Evolutionary conservation across 2,888 invertebrate species (phyloP).

Genomic region (Patella pellucida): DNA sequence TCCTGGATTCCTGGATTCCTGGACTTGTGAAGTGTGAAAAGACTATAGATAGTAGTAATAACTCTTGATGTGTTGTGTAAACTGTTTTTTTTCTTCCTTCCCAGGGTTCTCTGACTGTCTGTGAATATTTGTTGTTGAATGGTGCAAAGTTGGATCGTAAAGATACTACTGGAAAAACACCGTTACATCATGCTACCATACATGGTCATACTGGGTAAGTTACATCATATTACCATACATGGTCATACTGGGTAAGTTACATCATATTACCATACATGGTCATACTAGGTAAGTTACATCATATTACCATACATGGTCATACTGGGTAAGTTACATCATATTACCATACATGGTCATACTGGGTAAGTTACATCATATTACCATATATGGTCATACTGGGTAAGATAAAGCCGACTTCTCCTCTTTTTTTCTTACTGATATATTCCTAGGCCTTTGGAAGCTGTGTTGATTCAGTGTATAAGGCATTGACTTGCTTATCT

Average conservation of each 20-base stretch:
- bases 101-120: constrained; percentile 94
- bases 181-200: constrained; percentile 93
- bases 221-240: too few relatives aligned
- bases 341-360: too few relatives aligned
- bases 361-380: constrained; percentile 67
- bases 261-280: constrained; percentile 90
- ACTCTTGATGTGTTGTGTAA: too few relatives aligned
- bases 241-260: constrained; percentile 79
- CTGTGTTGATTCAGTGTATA: too few relatives aligned
- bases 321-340: constrained; percentile 70
- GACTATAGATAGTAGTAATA: constrained; percentile 59
- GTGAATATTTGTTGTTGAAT: constrained; percentile 93
- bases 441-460: too few relatives aligned
- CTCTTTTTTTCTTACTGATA: too few relatives aligned
- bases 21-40: constrained; percentile 75
- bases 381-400: too few relatives aligned
- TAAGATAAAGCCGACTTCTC: too few relatives aligned
- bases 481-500: too few relatives aligned
- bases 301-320: constrained; percentile 85
- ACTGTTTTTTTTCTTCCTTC: constrained; percentile 74
- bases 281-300: constrained; percentile 85
- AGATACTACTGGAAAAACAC: constrained; percentile 87
- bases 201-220: constrained; percentile 43
- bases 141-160: constrained; percentile 89
- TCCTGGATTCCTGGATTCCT: constrained; percentile 96